These are phyloP conservation scores for Asobara japonica DNA, from an alignment of 1,140 invertebrate genomes.

Conservation along the genomic window DNA sequence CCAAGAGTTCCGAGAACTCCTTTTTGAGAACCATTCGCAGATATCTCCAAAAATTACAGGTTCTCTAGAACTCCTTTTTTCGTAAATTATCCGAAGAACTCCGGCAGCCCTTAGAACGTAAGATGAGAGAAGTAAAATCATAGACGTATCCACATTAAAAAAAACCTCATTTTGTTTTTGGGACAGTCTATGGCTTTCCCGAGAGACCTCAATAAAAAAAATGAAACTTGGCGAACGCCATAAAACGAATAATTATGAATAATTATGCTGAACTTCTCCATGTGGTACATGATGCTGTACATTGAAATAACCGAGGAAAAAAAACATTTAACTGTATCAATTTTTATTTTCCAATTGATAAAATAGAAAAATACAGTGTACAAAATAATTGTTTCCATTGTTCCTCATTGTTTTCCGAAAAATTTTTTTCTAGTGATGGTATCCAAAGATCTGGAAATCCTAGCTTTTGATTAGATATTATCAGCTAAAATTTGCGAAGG, in stretches of 20 bases:
- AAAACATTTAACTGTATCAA: slow-evolving; percentile 25
- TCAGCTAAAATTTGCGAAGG: slow-evolving; percentile 10
- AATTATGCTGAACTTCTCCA: not conserved
- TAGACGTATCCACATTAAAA: too few relatives aligned
- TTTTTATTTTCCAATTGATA: slow-evolving; percentile 9
- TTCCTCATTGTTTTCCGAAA: not conserved
- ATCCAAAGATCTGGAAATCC: slow-evolving; percentile 23
- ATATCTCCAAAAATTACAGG: too few relatives aligned
- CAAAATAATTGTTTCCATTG: slow-evolving; percentile 20
- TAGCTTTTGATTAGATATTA: not conserved
- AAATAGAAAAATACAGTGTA: slow-evolving; percentile 28
- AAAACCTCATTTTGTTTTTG: too few relatives aligned
- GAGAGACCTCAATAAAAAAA: too few relatives aligned
- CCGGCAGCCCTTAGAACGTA: too few relatives aligned
- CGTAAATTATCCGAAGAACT: too few relatives aligned
- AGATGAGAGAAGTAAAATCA: too few relatives aligned
- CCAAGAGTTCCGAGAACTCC: too few relatives aligned
- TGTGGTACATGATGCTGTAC: not conserved
- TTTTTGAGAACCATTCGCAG: too few relatives aligned
- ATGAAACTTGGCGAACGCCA: too few relatives aligned
- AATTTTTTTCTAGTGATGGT: slow-evolving; percentile 4
- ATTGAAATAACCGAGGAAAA: slow-evolving; percentile 20
- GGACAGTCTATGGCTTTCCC: too few relatives aligned
- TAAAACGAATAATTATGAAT: not conserved
- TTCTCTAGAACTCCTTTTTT: too few relatives aligned